These are phyloP conservation scores for Leucoraja ocellata DNA, from an alignment of 2,797 vertebrate genomes.

Conservation along the genomic window DNA sequence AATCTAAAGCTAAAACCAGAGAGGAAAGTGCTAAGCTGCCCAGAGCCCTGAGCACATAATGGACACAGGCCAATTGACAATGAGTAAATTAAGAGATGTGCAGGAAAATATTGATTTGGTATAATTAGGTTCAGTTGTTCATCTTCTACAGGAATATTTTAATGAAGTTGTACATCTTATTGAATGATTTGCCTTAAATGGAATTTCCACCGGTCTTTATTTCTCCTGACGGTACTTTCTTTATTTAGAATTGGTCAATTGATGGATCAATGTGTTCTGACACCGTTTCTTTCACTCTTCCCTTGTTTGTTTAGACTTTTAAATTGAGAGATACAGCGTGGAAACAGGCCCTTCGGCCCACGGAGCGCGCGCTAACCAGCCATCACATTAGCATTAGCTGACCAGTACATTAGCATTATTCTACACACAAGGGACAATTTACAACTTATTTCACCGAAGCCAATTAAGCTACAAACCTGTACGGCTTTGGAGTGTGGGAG, in stretches of 20 bases:
- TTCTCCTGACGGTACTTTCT: not conserved
- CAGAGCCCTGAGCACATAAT: not conserved
- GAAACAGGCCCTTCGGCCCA: too few relatives aligned
- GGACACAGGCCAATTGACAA: conserved; percentile 5
- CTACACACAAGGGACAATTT: too few relatives aligned
- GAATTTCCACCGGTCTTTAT: not conserved
- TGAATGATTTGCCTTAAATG: conserved; percentile 5
- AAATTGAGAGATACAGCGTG: too few relatives aligned
- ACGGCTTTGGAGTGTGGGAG: too few relatives aligned
- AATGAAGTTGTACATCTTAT: not conserved
- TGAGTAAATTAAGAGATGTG: conserved; percentile 27
- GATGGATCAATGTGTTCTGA: not conserved
- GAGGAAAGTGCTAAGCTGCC: not conserved
- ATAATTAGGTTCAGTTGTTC: conserved; percentile 19
- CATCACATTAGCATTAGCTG: too few relatives aligned
- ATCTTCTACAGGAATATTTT: conserved; percentile 21
- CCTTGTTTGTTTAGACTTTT: too few relatives aligned
- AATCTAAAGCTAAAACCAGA: not conserved
- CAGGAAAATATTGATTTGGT: conserved; percentile 23
- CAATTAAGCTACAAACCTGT: too few relatives aligned
- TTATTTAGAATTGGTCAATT: not conserved
- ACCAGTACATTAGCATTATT: too few relatives aligned
- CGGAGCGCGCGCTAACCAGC: too few relatives aligned
- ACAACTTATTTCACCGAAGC: too few relatives aligned
- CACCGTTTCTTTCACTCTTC: not conserved